A percentile compares a stretch with the other conserved stretches of the same genome.
These are phyloP conservation scores for Epirrhoe alternata DNA, from an alignment of 2,888 invertebrate genomes.

Conservation along the genomic window DNA sequence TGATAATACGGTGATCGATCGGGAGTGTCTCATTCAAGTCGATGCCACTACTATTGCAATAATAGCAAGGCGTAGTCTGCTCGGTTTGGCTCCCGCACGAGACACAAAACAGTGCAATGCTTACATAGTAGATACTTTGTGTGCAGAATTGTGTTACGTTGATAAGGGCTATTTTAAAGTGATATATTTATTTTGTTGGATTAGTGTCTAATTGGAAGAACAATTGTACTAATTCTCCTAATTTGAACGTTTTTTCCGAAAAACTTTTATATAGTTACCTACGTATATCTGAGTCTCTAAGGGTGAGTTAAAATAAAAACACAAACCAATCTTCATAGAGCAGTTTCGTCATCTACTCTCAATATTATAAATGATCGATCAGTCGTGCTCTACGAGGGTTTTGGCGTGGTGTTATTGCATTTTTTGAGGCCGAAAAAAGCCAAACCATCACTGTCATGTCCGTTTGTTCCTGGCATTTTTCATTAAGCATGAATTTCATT, in stretches of 20 bases:
- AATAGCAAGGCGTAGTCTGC: constrained; percentile 13
- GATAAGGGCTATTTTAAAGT: neutral
- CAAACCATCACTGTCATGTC: constrained; percentile 1
- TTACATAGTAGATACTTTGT: constrained; percentile 18
- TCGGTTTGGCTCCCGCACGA: constrained; percentile 20
- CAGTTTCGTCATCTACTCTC: neutral
- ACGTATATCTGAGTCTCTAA: neutral
- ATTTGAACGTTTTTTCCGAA: neutral
- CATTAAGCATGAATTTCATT: constrained; percentile 1
- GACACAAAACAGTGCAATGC: constrained; percentile 43
- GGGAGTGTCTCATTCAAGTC: constrained; percentile 49
- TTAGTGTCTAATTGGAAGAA: too few relatives aligned
- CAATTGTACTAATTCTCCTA: too few relatives aligned
- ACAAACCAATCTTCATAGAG: neutral
- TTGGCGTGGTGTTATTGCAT: neutral
- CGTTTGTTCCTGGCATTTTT: constrained; percentile 6
- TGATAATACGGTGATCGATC: constrained; percentile 61
- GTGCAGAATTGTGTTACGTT: neutral
- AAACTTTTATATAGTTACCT: too few relatives aligned
- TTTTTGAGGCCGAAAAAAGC: neutral
- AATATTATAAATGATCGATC: too few relatives aligned
- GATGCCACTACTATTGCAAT: constrained; percentile 17
- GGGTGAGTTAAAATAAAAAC: neutral
- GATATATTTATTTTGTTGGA: too few relatives aligned
- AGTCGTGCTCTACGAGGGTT: neutral